phyloP scores from a whole-genome alignment of 2,888 invertebrate species.

The Aleiodes alternator region DNA sequence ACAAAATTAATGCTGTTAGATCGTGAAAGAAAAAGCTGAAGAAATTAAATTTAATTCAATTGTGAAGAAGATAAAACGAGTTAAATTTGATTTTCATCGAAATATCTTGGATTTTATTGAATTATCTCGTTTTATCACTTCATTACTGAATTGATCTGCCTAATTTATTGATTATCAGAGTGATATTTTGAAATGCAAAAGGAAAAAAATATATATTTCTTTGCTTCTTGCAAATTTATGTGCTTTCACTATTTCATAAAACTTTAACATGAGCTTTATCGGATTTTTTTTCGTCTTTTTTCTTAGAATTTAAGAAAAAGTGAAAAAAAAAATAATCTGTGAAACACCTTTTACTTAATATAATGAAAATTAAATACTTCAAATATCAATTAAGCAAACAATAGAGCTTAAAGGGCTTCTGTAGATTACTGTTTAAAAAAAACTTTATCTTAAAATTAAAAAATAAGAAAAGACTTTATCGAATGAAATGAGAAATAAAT shows the following conservation, averaged over 20 bases:
- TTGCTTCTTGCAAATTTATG: constrained; percentile 21
- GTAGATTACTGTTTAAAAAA: constrained; percentile 27
- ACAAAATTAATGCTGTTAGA: constrained; percentile 34
- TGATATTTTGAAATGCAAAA: background rate
- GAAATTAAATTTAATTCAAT: background rate
- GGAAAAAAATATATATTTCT: constrained; percentile 7
- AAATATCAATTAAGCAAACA: constrained; percentile 24
- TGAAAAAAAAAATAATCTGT: constrained; percentile 3
- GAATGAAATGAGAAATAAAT: background rate
- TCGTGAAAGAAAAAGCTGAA: constrained; percentile 24
- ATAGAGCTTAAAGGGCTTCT: constrained; percentile 36
- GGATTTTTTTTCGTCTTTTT: background rate
- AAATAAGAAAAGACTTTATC: constrained; percentile 12
- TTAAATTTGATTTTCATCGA: background rate
- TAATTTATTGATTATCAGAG: constrained; percentile 3
- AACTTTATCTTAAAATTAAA: constrained; percentile 27
- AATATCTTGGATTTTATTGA: too few species aligned
- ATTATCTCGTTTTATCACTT: too few species aligned
- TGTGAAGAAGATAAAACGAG: background rate
- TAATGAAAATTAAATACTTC: constrained; percentile 5
- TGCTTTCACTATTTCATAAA: constrained; percentile 31
- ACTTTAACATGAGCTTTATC: constrained; percentile 29
- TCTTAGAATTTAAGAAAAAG: constrained; percentile 12
- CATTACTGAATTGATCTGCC: background rate
- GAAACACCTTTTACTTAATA: constrained; percentile 11